Evolutionary conservation across 2,797 vertebrate genomes (phyloP), one percentile per base, ranked within the genome.

Genomic region (Otus scops): DNA sequence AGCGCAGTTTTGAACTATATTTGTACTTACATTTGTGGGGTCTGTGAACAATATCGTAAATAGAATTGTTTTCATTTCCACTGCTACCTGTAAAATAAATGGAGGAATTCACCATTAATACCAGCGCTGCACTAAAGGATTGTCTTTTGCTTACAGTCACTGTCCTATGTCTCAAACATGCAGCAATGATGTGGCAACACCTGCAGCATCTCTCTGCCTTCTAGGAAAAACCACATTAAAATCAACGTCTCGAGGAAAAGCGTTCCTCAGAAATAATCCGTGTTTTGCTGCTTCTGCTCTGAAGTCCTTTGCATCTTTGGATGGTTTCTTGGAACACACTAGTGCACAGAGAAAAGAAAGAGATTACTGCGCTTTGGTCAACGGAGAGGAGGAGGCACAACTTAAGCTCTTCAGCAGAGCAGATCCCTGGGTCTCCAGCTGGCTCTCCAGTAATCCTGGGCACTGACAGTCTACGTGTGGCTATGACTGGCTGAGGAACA

Each of bases 1-100:
- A 43, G 36, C 13, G 26, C 13, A 26, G 36, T 54, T 73, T 50
- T 70, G 59, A 91, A 65, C 30, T 30, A 3, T 3, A 3, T 83
- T 85, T 81, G 57, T 95, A 95, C 95, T 97, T 47, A 97, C 95
- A 36, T 81, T 92, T 36, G 60, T 51, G 85, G 81, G 50, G 54
- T 28, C 79, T 53, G 57, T 15, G 79, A 81, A 24, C 57, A 70
- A 32, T 20, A 60, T 13, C 17, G 3, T 41, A 53, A 82, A 51
- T 1, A 22, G 75, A 75, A 85, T 4, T 41, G 24, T 13, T 85
- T 74, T 64, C 76, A 53, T 81, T 91, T 67, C 89, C 91, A 81
- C 30, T 84, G 83, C 38, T 67, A 82, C 92, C 95, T 97, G 93
- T 30, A 68, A 81, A 89, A 92, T 9, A 91, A 95, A 93, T 8